phyloP scores from a whole-genome alignment of 2,888 invertebrate genomes.

The Hydroisotoma schaefferi region DNA sequence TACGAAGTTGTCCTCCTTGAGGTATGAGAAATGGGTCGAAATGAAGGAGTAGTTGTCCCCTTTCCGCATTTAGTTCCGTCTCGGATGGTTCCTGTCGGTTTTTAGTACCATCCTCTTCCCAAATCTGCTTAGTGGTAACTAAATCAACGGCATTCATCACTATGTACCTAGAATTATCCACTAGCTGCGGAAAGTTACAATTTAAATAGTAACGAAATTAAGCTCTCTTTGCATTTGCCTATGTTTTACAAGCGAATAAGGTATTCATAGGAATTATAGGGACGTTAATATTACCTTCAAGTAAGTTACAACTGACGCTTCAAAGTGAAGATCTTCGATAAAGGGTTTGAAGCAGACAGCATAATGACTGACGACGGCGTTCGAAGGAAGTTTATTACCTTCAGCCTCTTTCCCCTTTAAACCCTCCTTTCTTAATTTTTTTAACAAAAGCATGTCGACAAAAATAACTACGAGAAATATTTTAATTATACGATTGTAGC shows the following conservation, averaged over 20 bases:
- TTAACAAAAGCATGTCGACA: too few species aligned
- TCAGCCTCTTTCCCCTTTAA: background rate
- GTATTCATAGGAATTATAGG: background rate
- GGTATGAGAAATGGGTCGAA: slow-evolving; percentile 39
- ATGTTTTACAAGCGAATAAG: background rate
- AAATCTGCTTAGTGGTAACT: slow-evolving; percentile 61
- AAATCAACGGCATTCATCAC: slow-evolving; percentile 75
- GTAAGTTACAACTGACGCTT: slow-evolving; percentile 53
- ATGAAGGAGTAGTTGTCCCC: slow-evolving; percentile 31
- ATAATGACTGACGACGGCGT: background rate
- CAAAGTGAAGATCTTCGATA: slow-evolving; percentile 77
- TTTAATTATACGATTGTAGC: too few species aligned
- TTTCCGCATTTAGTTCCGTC: slow-evolving; percentile 36
- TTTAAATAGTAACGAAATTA: background rate
- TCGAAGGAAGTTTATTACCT: background rate
- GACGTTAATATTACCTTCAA: background rate
- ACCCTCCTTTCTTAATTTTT: background rate
- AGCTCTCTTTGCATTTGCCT: too few species aligned
- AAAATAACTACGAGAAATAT: too few species aligned
- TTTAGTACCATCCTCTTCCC: slow-evolving; percentile 38
- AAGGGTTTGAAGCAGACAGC: slow-evolving; percentile 73
- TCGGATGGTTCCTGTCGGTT: slow-evolving; percentile 35
- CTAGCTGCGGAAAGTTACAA: background rate
- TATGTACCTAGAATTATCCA: slow-evolving; percentile 54
- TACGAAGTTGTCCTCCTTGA: slow-evolving; percentile 54